Evolutionary conservation across 2,797 vertebrate genomes (phyloP).

Genomic region (Sarcophilus harrisii): DNA sequence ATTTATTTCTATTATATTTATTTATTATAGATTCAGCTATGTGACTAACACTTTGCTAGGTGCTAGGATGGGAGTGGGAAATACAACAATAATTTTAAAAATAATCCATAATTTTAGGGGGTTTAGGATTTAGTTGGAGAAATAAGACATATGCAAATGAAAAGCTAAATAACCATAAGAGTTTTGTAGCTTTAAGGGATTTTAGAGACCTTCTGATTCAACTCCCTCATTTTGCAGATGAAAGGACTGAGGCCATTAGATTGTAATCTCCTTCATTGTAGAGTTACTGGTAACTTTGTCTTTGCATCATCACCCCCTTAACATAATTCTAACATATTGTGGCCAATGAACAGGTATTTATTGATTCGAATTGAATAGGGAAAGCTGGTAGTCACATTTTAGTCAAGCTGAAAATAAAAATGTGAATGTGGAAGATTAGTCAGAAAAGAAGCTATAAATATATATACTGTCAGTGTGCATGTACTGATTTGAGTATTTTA

Average conservation of each 20-base stretch:
- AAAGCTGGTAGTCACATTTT: neutral
- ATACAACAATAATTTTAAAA: neutral
- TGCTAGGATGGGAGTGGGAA: neutral
- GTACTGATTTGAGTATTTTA: neutral
- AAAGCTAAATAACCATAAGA: neutral
- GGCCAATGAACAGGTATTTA: neutral
- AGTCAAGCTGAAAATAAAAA: slow-evolving; percentile 8
- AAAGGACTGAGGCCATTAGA: neutral
- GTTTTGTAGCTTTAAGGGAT: neutral
- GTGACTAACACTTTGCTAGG: neutral
- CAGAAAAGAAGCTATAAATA: neutral
- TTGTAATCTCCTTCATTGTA: slow-evolving; percentile 15
- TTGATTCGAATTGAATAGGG: neutral
- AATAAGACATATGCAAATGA: neutral
- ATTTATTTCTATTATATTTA: neutral
- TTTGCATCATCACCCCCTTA: neutral
- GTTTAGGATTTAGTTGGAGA: neutral
- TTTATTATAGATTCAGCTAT: neutral
- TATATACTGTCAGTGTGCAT: neutral
- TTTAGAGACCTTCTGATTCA: neutral
- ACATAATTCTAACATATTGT: neutral
- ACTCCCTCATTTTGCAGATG: neutral
- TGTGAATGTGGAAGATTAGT: neutral
- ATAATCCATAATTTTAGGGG: neutral
- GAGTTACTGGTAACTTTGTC: neutral